phyloP scores from a whole-genome alignment of 2,888 invertebrate genomes.

The Patella caerulea region DNA sequence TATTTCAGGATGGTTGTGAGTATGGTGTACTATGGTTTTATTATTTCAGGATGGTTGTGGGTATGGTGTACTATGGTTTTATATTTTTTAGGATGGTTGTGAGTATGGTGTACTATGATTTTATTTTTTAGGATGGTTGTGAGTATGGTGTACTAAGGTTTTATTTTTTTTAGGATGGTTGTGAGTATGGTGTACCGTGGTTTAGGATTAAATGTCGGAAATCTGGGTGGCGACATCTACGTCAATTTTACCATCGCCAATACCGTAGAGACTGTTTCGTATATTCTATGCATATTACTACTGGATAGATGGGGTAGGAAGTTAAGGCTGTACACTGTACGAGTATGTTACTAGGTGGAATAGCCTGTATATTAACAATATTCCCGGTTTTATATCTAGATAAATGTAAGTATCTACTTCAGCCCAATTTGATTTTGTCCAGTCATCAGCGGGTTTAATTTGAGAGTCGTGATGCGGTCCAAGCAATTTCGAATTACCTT shows the following conservation, averaged over 20 bases:
- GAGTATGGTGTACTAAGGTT: too few species aligned
- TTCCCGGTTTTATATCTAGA: constrained; percentile 52
- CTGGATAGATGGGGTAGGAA: constrained; percentile 53
- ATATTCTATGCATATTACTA: constrained; percentile 50
- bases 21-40: constrained; percentile 4
- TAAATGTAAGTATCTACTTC: constrained; percentile 32
- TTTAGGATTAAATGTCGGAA: constrained; percentile 54
- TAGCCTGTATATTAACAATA: constrained; percentile 77
- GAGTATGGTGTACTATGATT: too few species aligned
- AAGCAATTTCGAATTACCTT: too few species aligned
- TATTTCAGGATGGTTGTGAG: constrained; percentile 54
- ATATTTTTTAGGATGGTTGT: too few species aligned
- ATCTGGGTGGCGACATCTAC: constrained; percentile 57
- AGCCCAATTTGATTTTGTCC: too few species aligned
- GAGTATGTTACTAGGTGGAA: constrained; percentile 52
- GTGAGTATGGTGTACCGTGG: constrained; percentile 63
- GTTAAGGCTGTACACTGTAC: constrained; percentile 47
- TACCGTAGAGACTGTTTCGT: constrained; percentile 56
- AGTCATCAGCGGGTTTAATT: too few species aligned
- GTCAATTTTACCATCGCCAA: constrained; percentile 58
- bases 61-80: too few species aligned
- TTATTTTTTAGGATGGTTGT: too few species aligned
- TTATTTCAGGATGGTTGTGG: too few species aligned
- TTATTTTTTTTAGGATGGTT: constrained; percentile 28
- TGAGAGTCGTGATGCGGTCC: too few species aligned